A percentile compares a stretch with the other conserved stretches of the same genome.
phyloP scores from a whole-genome alignment of 2,888 invertebrate species.

The Papilio demoleus region DNA sequence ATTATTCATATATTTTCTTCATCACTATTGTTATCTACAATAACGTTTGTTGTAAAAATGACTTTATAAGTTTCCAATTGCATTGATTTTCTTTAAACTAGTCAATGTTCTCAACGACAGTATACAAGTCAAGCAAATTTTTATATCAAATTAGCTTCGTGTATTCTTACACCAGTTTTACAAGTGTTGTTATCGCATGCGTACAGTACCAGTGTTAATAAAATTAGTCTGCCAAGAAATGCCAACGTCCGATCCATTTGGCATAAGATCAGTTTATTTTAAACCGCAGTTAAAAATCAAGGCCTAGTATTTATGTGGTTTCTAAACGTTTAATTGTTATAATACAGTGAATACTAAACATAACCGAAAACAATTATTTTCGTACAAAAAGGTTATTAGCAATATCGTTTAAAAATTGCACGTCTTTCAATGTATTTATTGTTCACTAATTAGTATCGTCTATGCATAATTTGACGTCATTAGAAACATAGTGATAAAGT shows the following conservation, averaged over 20 bases:
- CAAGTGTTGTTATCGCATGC: constrained; percentile 14
- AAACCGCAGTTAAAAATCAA: constrained; percentile 35
- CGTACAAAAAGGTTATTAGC: no score
- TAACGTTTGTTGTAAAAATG: neutral
- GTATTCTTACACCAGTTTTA: constrained; percentile 1
- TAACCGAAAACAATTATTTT: no score
- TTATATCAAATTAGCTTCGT: constrained; percentile 3
- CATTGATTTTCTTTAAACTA: neutral
- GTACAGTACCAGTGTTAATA: constrained; percentile 13
- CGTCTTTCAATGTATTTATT: neutral
- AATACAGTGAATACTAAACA: no score
- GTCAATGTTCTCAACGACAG: neutral
- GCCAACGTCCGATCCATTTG: constrained; percentile 21
- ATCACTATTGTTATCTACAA: neutral
- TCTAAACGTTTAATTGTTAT: neutral
- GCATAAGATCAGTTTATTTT: constrained; percentile 29
- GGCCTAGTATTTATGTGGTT: constrained; percentile 2
- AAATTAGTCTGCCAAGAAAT: constrained; percentile 27
- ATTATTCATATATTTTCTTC: neutral
- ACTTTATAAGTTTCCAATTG: neutral
- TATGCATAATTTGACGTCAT: constrained; percentile 14
- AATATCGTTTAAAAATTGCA: neutral
- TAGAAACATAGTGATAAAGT: neutral
- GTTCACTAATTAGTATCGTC: constrained; percentile 19
- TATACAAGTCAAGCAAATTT: constrained; percentile 8